Evolutionary conservation across 2,113 vertebrate species (phyloP), one percentile per base, ranked within the genome.

Genomic region (Calonectris borealis): DNA sequence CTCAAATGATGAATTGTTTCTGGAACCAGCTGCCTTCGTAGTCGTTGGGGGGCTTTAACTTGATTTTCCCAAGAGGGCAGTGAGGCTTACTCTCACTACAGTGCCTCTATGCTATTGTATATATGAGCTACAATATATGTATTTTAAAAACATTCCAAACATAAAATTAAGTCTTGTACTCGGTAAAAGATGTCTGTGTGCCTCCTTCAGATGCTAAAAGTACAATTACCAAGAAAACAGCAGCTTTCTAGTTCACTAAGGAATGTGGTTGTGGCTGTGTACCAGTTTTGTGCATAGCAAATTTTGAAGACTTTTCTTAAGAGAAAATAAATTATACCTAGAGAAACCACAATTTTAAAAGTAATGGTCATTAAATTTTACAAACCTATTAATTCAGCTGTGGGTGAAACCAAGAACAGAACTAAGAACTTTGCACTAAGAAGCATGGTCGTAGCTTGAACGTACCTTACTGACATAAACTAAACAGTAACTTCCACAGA

Each of bases 361-460:
- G 7, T 10, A n/a, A 13, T 32, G 29, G 29, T 48, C 29, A 17
- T 24, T 16, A 73, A 15, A 3, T 84, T 93, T 81, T 64, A 61
- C 65, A 91, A 51, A 62, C 24, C 10, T 48, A 0, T 55, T 60
- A 34, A 61, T 40, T 70, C 34, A 24, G 4, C 40, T 62, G 51
- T 34, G 46, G 10, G 8, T 52, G 61, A 83, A 90, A 62, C 26
- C 16, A 72, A n/a, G 32, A 71, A 3, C 21, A 38, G 48, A 36
- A 60, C 44, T 17, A 34, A 66, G 36, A 62, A 31, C 14, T 84
- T 52, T 3, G 7, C 29, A 4, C 5, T 60, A 13, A 18, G 25
- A 78, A 44, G 12, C 14, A 4, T 2, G 13, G 8, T 31, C 0
- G 0, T 64, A 60, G 64, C 72, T 87, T 19, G 14, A 57, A 7